Base-by-base conservation (phyloP, 2,888 invertebrate species). In the Leptopilina myrica region DNA sequence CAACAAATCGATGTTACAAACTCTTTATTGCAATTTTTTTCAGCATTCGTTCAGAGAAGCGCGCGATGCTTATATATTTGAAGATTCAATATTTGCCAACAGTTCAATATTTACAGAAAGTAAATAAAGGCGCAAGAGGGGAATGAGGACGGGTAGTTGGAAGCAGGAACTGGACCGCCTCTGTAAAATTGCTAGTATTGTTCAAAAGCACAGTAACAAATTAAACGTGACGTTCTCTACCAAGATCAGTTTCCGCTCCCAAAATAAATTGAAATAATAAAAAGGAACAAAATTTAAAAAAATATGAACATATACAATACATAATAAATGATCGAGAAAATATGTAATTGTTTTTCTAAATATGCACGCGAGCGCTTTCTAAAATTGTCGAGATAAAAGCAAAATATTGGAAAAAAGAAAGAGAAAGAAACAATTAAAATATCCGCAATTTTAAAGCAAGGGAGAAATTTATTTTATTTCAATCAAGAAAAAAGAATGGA, bases 41-140 rank as follows among this genome's bases (percentile, higher is more conserved):
- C 59, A 69, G 46, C 43, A 69, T 64, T 46, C 26, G 59, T 78
- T 14, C 69, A 20, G 78, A 66, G 12, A 40, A 65, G 77, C 64
- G 77, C 64, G 77, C 46, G 15, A 62, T 49, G 80, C 75, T 79
- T 78, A 80, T 33, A 33, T 84, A 84, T 84, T 84, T 81, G 80
- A 81, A 75, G 64, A 78, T 77, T 78, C 78, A 64, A 80, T 81
- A 80, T 84, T 84, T 80, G 80, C 78, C 76, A 76, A 64, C 67
- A 78, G 81, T 81, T 82, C 80, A 78, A 83, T 82, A 83, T 83
- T 82, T 82, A 78, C 81, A 33, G 66, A 84, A 78, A 64, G 75
- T 73, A 73, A 73, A 73, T 73, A 73, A 40, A 59, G 14, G 26
- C 46, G n/a, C 26, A n/a, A 14, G 56, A 43, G 43, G 43, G 11